Conservation (phyloP, 37 sponge, comb jelly and placozoan species). For the Cladorhizidae sp. region DNA sequence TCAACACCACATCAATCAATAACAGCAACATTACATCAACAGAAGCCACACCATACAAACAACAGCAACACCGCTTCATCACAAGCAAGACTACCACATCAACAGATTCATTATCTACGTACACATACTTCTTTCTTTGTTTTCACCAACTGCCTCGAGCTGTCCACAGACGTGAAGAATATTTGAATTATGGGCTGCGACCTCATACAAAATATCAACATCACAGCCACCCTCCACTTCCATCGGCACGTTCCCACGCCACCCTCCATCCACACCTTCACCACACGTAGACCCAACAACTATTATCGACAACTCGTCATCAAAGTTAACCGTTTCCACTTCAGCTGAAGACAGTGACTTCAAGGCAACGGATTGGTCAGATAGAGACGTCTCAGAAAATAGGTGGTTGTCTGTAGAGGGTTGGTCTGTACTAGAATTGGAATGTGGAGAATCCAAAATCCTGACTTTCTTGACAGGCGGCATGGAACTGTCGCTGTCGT, state of each 20-base stretch:
- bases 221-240: background rate
- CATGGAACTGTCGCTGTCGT: no score
- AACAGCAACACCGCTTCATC: no score
- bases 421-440: background rate
- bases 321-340: background rate
- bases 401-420: no score
- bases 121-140: no score
- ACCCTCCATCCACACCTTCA: background rate
- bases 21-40: no score
- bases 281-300: background rate
- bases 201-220: constrained; percentile 27
- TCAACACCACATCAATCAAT: no score
- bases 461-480: constrained; percentile 2
- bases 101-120: no score
- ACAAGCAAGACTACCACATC: no score
- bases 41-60: no score
- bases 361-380: background rate
- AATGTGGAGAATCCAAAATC: background rate
- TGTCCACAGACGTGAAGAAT: constrained; percentile 61
- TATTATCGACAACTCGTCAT: background rate
- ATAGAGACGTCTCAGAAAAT: no score
- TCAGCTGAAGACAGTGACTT: background rate
- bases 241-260: no score
- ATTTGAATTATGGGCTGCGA: constrained; percentile 40
- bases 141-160: constrained; percentile 2